A percentile compares a stretch with the other conserved stretches of the same genome.
Evolutionary conservation across 1,140 invertebrate genomes (phyloP).

Genomic region (Ylistrum balloti): DNA sequence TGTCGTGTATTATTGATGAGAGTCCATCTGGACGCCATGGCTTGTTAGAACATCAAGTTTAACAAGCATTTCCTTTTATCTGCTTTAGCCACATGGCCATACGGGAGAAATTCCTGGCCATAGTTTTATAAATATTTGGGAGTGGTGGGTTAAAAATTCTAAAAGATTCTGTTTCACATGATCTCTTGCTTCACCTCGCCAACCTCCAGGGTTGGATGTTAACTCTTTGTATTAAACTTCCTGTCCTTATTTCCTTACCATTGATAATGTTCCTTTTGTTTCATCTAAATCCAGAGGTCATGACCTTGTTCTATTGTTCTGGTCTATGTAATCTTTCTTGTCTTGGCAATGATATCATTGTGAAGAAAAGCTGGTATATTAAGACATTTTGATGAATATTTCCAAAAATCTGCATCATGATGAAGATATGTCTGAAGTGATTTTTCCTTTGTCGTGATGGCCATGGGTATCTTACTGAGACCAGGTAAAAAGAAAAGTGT

Average conservation of each 20-base stretch:
- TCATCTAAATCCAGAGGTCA: not conserved
- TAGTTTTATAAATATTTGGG: constrained; percentile 33
- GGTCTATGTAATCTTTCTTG: not conserved
- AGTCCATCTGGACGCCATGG: not conserved
- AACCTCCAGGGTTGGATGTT: not conserved
- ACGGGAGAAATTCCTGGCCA: not conserved
- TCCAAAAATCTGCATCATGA: too few species aligned
- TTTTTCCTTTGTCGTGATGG: too few species aligned
- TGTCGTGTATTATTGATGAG: not conserved
- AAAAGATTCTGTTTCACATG: not conserved
- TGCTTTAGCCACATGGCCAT: not conserved
- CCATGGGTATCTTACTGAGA: too few species aligned
- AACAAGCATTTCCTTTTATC: constrained; percentile 24
- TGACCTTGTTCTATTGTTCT: not conserved
- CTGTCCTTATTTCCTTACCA: not conserved
- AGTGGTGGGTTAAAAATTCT: not conserved
- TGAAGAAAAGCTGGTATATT: too few species aligned
- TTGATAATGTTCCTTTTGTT: not conserved
- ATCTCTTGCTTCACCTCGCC: not conserved
- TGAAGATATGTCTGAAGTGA: too few species aligned
- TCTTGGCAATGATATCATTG: not conserved
- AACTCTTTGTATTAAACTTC: not conserved
- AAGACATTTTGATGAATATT: too few species aligned
- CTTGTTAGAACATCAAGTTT: not conserved
- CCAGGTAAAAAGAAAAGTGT: too few species aligned